Conservation (phyloP, 2,888 invertebrate genomes). For the Acrobeloides nanus region DNA sequence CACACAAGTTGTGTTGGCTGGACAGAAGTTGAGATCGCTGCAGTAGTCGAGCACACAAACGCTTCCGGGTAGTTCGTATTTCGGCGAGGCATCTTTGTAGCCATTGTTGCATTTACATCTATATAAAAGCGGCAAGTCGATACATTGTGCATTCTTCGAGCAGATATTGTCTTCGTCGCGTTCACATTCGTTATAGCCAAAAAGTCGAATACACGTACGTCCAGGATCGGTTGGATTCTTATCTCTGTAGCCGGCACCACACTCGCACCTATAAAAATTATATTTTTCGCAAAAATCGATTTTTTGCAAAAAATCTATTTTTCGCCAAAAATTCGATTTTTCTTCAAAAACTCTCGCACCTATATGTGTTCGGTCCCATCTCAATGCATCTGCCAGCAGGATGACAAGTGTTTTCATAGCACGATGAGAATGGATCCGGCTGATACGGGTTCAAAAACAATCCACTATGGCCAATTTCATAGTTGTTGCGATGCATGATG, state of each 20-base stretch:
- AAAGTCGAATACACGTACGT: slow-evolving; percentile 41
- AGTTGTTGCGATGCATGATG: slow-evolving; percentile 42
- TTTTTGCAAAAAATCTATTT: neutral
- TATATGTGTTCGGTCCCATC: slow-evolving; percentile 42
- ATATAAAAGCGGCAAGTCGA: slow-evolving; percentile 51
- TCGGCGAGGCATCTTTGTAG: slow-evolving; percentile 45
- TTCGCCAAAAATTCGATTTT: slow-evolving; percentile 32
- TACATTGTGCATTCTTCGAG: slow-evolving; percentile 47
- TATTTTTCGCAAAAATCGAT: neutral
- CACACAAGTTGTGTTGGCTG: slow-evolving; percentile 79
- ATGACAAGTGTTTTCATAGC: slow-evolving; percentile 51
- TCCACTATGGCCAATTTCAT: slow-evolving; percentile 48
- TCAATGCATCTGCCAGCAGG: slow-evolving; percentile 48
- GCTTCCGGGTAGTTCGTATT: slow-evolving; percentile 39
- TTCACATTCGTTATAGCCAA: slow-evolving; percentile 52
- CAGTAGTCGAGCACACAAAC: slow-evolving; percentile 37
- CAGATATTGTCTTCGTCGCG: slow-evolving; percentile 43
- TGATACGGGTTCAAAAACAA: slow-evolving; percentile 46
- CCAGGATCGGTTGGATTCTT: slow-evolving; percentile 49
- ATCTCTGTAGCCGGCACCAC: slow-evolving; percentile 44
- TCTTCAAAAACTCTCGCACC: slow-evolving; percentile 31
- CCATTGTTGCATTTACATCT: slow-evolving; percentile 49
- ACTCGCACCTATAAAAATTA: slow-evolving; percentile 35
- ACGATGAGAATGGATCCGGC: slow-evolving; percentile 50
- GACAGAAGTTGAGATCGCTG: slow-evolving; percentile 67